Evolutionary conservation across 1,140 invertebrate species (phyloP), one percentile per base, ranked within the genome.

Genomic region (Drosophila nigromelanica): DNA sequence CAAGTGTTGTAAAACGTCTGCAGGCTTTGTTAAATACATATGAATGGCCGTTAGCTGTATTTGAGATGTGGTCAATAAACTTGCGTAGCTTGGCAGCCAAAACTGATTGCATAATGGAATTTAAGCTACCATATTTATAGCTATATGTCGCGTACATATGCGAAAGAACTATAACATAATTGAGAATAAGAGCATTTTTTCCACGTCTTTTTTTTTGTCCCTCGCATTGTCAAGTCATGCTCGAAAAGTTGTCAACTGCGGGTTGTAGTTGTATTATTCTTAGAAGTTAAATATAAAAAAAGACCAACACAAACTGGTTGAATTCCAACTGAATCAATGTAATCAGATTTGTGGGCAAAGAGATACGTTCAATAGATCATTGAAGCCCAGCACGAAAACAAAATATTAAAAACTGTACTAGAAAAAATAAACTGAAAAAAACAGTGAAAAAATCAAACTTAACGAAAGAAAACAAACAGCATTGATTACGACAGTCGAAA

Each of bases 171-270:
- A 89, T 89, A 89, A 70, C 83, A 89, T 89, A 89, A 89, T 89
- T 89, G 83, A 89, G 85, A 89, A 89, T 89, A 89, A 89, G 85
- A 89, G 83, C 83, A 87, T 87, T 86, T 81, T 78, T 80, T 73
- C 21, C 21, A 1, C 21, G 55, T 15, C 27, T 33, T 39, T 61
- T 48, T 15, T 48, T 59, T 48, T 35, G 33, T 10, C 4, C 37
- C 27, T 45, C 10, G 12, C 1, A 18, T 24, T 82, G 75, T 39
- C 78, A 78, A 89, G 83, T 89, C 83, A 89, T 89, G 83, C 68
- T 59, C 62, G 42, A 83, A 89, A 89, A 89, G 66, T 89, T 89
- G 83, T 89, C 83, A 89, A 87, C 82, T 62, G 58, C 50, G 35
- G 52, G 42, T 35, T 10, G 33, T 37, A 33, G 42, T 72, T 64